Conservation (phyloP, 2,888 invertebrate genomes). For the Melanotus villosus region DNA sequence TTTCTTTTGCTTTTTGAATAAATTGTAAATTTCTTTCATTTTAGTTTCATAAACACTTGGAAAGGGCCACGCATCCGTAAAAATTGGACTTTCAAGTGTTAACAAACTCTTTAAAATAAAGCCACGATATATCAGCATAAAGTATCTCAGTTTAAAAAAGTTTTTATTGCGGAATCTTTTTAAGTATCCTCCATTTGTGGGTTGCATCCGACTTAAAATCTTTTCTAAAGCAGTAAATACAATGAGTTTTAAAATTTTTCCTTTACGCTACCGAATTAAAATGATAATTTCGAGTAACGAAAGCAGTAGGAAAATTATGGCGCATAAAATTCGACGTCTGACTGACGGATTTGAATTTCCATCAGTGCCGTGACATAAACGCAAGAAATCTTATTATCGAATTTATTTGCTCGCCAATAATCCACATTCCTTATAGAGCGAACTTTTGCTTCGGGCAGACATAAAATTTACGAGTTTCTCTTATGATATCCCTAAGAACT, state of each 20-base stretch:
- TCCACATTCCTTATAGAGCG: conserved; percentile 41
- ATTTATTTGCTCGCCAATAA: conserved; percentile 47
- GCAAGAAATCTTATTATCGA: conserved; percentile 45
- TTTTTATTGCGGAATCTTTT: too few species aligned
- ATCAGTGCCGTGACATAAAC: conserved; percentile 40
- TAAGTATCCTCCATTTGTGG: too few species aligned
- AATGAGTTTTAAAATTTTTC: not conserved
- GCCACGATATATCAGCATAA: too few species aligned
- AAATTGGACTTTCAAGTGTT: too few species aligned
- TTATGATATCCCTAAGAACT: conserved; percentile 41
- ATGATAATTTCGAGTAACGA: conserved; percentile 29
- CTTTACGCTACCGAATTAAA: conserved; percentile 25
- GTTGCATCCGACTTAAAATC: not conserved
- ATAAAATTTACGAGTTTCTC: conserved; percentile 46
- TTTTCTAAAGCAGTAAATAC: not conserved
- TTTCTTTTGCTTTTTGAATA: too few species aligned
- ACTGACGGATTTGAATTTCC: conserved; percentile 42
- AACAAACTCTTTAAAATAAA: too few species aligned
- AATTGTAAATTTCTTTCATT: too few species aligned
- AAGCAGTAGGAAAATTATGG: conserved; percentile 29
- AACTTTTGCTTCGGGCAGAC: conserved; percentile 43
- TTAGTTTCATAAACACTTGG: too few species aligned
- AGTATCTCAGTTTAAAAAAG: not conserved
- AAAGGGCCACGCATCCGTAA: too few species aligned
- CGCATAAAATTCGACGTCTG: conserved; percentile 34